Base-by-base conservation (phyloP, 2,888 invertebrate genomes). In the Philonicus albiceps region DNA sequence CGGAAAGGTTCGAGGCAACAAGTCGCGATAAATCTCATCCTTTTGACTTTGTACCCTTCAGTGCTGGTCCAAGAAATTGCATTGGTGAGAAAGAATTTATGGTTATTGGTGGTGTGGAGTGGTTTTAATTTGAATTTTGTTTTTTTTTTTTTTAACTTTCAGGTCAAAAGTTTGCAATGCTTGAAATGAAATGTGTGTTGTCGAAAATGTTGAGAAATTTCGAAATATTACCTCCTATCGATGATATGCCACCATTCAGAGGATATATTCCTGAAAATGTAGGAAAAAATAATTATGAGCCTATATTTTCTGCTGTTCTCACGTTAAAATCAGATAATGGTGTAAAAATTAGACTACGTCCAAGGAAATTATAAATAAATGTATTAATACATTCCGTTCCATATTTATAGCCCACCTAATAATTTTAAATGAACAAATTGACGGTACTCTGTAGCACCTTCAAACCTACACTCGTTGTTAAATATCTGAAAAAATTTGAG, bases 31-130 rank as follows among this genome's bases (percentile, higher is more conserved):
- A 90, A 34, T 91, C 90, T 1, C 93, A 92, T 84, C 93, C 93
- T 0, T 94, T 93, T 89, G 93, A 93, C 30, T 95, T 93, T 91
- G 89, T 95, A 1, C 93, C 94, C 0, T 95, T 95, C 87, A 95
- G 95, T 89, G 95, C 95, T 8, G 95, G 95, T 0, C 94, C 94
- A 0, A 93, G 95, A 73, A 95, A 95, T 89, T 95, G 95, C 88
- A 94, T 95, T 87, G 91, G 91, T 85, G 72, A 43, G 87, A 37
- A 16, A 49, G 11, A n/a, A 27, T 16, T n/a, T 11, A 75, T 16
- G 22, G 7, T 1, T 4, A 34, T 40, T 43, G 22, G 22, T 13
- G n/a, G 19, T 37, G n/a, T 76, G 0, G 34, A 76, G 4, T 0
- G 11, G 30, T 83, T 83, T 49, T 22, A 93, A 93, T 16, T 16